Evolutionary conservation across 2,113 vertebrate genomes (phyloP).

Genomic region (Microtus oregoni): DNA sequence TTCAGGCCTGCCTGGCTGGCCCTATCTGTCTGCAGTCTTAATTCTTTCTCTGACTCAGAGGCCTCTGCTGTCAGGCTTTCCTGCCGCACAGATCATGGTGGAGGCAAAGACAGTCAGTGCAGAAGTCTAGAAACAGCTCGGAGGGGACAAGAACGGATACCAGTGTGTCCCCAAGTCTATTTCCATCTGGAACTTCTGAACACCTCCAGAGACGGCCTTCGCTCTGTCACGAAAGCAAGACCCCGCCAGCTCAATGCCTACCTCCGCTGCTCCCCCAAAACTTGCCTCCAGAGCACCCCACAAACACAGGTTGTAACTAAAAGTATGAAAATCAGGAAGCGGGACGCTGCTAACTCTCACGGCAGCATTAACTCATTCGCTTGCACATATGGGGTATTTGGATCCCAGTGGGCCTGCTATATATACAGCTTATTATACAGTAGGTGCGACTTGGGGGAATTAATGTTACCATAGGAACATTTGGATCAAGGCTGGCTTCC

Average conservation of each 20-base stretch:
- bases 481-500: constrained; percentile 78
- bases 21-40: neutral
- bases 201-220: neutral
- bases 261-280: constrained; percentile 21
- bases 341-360: constrained; percentile 75
- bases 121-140: neutral
- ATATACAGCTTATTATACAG: constrained; percentile 80
- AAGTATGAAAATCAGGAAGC: constrained; percentile 77
- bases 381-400: constrained; percentile 77
- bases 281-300: constrained; percentile 39
- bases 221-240: neutral
- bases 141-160: neutral
- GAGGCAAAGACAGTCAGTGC: neutral
- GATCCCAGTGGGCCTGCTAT: constrained; percentile 79
- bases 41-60: neutral
- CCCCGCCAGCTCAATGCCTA: neutral
- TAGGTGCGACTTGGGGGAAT: constrained; percentile 81
- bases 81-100: neutral
- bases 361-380: constrained; percentile 78
- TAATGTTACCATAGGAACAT: constrained; percentile 83
- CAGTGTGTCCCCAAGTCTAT: neutral
- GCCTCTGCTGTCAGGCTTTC: neutral
- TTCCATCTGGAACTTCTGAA: constrained; percentile 7
- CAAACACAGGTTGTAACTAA: constrained; percentile 73
- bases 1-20: neutral